A percentile compares a stretch with the other conserved stretches of the same genome.
Evolutionary conservation across 2,888 invertebrate species (phyloP).

Genomic region (Liopterus haemorrhoidalis): DNA sequence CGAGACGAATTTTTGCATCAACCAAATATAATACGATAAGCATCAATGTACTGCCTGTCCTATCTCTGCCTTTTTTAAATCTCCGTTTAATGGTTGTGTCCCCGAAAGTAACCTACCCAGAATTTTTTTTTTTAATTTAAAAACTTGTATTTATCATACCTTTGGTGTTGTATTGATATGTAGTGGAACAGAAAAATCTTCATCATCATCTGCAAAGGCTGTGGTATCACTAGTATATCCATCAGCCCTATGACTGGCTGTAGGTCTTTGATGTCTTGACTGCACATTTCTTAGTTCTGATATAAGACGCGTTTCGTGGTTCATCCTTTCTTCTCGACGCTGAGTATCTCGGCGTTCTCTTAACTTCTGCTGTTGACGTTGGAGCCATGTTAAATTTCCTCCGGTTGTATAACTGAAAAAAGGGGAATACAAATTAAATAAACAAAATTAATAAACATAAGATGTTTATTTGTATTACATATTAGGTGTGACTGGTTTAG

Average conservation of each 20-base stretch:
- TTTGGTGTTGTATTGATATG: conserved; percentile 55
- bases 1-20: too few relatives aligned
- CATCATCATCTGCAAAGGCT: conserved; percentile 70
- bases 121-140: neutral
- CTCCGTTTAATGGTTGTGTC: too few relatives aligned
- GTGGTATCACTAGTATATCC: conserved; percentile 76
- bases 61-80: too few relatives aligned
- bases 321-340: conserved; percentile 64
- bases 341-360: conserved; percentile 69
- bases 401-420: conserved; percentile 38
- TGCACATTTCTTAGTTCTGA: conserved; percentile 54
- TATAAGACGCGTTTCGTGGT: conserved; percentile 60
- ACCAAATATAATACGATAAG: too few relatives aligned
- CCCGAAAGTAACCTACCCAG: too few relatives aligned
- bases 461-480: too few relatives aligned
- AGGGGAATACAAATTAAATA: too few relatives aligned
- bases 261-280: conserved; percentile 43
- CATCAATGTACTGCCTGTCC: too few relatives aligned
- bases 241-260: conserved; percentile 54
- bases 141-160: neutral
- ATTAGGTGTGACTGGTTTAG: too few relatives aligned
- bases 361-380: conserved; percentile 75
- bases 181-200: conserved; percentile 62
- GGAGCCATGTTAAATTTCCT: conserved; percentile 65
- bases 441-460: conserved; percentile 13